These are phyloP conservation scores for Eretmodus cyanostictus DNA, from an alignment of 2,113 vertebrate genomes.

Conservation along the genomic window DNA sequence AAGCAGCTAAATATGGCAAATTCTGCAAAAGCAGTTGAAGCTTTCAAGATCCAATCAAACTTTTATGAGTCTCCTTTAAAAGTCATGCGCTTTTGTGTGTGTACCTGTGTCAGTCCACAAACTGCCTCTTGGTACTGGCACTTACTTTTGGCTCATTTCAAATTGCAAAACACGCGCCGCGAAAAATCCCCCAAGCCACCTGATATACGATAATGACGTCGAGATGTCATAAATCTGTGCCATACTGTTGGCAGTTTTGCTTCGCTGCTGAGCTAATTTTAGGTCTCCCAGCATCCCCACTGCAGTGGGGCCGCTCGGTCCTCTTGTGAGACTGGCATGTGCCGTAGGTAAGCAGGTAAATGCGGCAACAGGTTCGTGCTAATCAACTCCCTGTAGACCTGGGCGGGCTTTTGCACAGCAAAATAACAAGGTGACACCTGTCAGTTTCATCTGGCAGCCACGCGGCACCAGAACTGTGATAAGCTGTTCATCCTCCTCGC, in stretches of 20 bases:
- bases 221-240: constrained; percentile 5
- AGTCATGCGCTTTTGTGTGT: neutral
- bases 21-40: neutral
- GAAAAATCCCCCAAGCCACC: neutral
- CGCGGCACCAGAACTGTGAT: neutral
- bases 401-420: neutral
- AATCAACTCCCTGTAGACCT: constrained; percentile 55
- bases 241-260: constrained; percentile 7
- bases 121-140: neutral
- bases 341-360: constrained; percentile 21
- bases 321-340: constrained; percentile 22
- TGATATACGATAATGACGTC: neutral
- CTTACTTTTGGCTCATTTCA: neutral
- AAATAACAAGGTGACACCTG: constrained; percentile 64
- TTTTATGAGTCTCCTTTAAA: neutral
- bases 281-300: neutral
- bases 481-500: constrained; percentile 15
- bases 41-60: neutral
- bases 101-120: neutral
- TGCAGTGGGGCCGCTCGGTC: constrained; percentile 6
- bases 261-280: constrained; percentile 32
- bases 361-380: constrained; percentile 40
- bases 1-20: neutral
- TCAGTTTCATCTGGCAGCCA: constrained; percentile 30
- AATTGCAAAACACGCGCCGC: neutral